Evolutionary conservation across 2,797 vertebrate genomes (phyloP), one percentile per base, ranked within the genome.

Genomic region (Argyrosomus regius): DNA sequence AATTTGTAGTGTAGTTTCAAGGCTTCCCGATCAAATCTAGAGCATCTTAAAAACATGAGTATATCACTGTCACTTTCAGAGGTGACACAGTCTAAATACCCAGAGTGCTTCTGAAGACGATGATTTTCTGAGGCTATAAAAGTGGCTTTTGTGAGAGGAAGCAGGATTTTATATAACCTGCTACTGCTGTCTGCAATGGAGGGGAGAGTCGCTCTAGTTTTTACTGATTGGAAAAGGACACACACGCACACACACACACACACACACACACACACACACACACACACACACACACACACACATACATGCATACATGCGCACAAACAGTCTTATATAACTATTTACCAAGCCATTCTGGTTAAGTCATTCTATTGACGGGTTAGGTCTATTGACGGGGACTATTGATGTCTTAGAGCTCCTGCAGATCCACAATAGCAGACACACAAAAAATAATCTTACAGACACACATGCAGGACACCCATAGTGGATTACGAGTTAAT

Each of bases 401-500:
- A 82, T 84, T 82, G 84, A 85, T 77, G 78, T 43, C 50, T 54
- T 20, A 8, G 67, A 81, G 58, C 65, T 80, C 69, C 75, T 68
- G 49, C 39, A 68, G 64, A 39, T 75, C 66, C 66, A 80, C 76
- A 83, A 80, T 50, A 45, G 64, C 16, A 35, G 54, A 17, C 41
- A 63, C 70, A 78, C 64, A 71, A 54, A 60, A 35, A 72, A 80
- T 77, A 77, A 78, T 85, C 79, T 71, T 39, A 35, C 35, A 48
- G 6, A 54, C 77, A 77, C 59, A 82, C 72, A 70, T 49, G 68
- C 61, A 75, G 49, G 3, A 57, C 49, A 77, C 70, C 85, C 72
- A 66, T 48, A 73, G 64, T 82, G 77, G 82, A 87, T 83, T 86
- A 83, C 4, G 13, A 85, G 58, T 81, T 86, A 83, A 85, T 86